Evolutionary conservation across 2,888 invertebrate genomes (phyloP).

Genomic region (Eupelmus urozonus): DNA sequence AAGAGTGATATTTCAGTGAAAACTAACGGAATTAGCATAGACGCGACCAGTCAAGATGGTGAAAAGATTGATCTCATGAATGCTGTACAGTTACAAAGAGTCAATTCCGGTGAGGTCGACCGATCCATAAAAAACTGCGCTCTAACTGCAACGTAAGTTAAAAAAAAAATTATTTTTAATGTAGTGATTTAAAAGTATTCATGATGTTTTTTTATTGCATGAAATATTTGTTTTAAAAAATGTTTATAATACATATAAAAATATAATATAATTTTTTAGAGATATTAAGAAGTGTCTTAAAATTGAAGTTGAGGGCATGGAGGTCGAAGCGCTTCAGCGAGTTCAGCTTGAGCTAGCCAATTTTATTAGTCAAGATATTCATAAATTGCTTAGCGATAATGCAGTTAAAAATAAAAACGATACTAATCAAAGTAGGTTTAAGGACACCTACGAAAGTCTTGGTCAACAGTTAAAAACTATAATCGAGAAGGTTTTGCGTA

Average conservation of each 20-base stretch:
- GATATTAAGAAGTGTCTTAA: slow-evolving; percentile 71
- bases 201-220: neutral
- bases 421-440: slow-evolving; percentile 51
- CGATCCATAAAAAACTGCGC: too few relatives aligned
- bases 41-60: slow-evolving; percentile 65
- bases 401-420: neutral
- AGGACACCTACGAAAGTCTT: slow-evolving; percentile 64
- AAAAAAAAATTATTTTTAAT: neutral
- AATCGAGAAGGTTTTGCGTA: slow-evolving; percentile 71
- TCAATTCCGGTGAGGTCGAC: slow-evolving; percentile 65
- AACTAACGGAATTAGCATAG: slow-evolving; percentile 58
- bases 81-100: slow-evolving; percentile 71
- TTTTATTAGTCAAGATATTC: slow-evolving; percentile 72
- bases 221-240: neutral
- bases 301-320: slow-evolving; percentile 73
- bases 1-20: slow-evolving; percentile 56
- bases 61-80: slow-evolving; percentile 73
- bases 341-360: slow-evolving; percentile 70
- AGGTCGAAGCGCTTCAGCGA: slow-evolving; percentile 68
- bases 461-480: slow-evolving; percentile 71
- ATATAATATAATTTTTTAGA: too few relatives aligned
- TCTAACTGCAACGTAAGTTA: slow-evolving; percentile 29
- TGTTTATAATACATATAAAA: neutral
- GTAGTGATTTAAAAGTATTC: neutral
- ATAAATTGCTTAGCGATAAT: slow-evolving; percentile 26